Conservation (phyloP, 2,888 invertebrate genomes). For the Perithous albicinctus region DNA sequence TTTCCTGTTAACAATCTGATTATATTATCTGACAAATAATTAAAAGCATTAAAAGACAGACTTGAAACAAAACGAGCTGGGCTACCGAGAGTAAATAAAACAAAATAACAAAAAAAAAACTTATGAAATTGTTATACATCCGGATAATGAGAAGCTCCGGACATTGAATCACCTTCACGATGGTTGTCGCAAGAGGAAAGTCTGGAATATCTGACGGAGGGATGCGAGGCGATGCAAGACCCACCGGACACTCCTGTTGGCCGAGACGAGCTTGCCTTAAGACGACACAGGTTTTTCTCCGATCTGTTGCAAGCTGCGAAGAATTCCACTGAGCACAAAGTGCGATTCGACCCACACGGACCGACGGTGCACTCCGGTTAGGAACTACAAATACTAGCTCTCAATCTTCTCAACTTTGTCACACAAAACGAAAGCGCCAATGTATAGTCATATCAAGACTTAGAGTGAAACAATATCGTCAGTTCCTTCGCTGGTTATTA, state of each 20-base stretch:
- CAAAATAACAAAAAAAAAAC: neutral
- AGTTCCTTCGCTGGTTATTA: neutral
- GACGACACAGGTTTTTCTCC: slow-evolving; percentile 92
- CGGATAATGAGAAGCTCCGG: slow-evolving; percentile 34
- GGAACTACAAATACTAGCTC: slow-evolving; percentile 70
- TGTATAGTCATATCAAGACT: neutral
- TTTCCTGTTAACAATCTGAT: neutral
- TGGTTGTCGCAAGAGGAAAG: slow-evolving; percentile 85
- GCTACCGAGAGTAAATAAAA: neutral
- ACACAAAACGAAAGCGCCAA: neutral
- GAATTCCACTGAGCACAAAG: slow-evolving; percentile 90
- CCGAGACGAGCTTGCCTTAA: slow-evolving; percentile 91
- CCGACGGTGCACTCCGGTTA: slow-evolving; percentile 89
- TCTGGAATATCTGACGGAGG: slow-evolving; percentile 76
- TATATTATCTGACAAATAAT: neutral
- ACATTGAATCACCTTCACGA: slow-evolving; percentile 73
- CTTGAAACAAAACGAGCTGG: neutral
- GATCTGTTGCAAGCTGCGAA: slow-evolving; percentile 91
- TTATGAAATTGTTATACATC: slow-evolving; percentile 20
- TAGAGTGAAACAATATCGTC: neutral
- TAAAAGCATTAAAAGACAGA: neutral
- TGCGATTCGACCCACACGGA: slow-evolving; percentile 91
- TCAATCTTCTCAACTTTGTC: neutral
- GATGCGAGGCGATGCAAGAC: slow-evolving; percentile 87
- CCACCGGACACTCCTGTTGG: slow-evolving; percentile 92